A percentile compares a stretch with the other conserved stretches of the same genome.
Evolutionary conservation across 2,113 vertebrate species (phyloP).

Genomic region (Pteronura brasiliensis): DNA sequence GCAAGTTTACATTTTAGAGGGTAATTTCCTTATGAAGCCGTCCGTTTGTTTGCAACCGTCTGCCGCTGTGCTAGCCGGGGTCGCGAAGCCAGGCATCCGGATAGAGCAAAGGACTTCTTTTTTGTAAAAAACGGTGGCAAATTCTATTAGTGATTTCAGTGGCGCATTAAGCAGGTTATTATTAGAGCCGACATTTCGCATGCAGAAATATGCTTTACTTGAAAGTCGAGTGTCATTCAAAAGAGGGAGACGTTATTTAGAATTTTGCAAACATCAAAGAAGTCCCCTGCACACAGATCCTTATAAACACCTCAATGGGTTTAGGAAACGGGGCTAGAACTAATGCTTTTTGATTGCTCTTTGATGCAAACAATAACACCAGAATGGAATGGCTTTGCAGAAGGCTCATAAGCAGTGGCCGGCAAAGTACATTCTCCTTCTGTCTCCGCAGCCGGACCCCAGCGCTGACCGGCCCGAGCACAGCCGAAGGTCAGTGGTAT

Average conservation of each 20-base stretch:
- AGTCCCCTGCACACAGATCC: background rate
- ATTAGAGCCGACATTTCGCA: slow-evolving; percentile 64
- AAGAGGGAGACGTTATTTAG: slow-evolving; percentile 59
- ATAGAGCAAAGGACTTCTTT: background rate
- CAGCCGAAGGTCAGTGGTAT: slow-evolving; percentile 28
- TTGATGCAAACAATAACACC: slow-evolving; percentile 17
- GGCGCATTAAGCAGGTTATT: slow-evolving; percentile 54
- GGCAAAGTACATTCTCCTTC: background rate
- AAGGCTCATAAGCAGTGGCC: background rate
- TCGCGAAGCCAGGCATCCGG: background rate
- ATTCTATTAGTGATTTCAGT: slow-evolving; percentile 34
- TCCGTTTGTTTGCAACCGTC: background rate
- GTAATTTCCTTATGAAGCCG: background rate
- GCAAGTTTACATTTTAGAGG: background rate
- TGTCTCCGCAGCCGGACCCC: background rate
- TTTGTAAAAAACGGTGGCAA: slow-evolving; percentile 28
- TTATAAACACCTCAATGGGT: background rate
- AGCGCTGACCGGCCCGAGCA: background rate
- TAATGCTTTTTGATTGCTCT: slow-evolving; percentile 43
- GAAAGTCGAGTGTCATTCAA: slow-evolving; percentile 64
- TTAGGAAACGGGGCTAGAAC: background rate
- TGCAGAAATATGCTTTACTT: slow-evolving; percentile 57
- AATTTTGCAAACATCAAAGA: slow-evolving; percentile 52
- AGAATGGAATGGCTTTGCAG: background rate
- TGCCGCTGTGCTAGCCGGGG: background rate